Conservation (phyloP, 2,797 vertebrate species). For the Centropyge bicolor region DNA sequence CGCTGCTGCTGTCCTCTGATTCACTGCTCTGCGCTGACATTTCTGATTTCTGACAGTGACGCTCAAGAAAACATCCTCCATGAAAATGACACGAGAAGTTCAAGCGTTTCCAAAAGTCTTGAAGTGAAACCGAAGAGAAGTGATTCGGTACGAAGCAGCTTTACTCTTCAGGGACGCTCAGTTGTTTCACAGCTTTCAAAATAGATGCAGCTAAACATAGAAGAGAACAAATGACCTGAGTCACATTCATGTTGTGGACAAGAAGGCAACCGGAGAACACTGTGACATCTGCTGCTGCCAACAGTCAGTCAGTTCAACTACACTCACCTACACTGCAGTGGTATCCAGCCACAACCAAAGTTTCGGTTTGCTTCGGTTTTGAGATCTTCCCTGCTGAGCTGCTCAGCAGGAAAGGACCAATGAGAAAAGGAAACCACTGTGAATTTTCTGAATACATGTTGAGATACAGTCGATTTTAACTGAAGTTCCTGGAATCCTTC, state of each 20-base stretch:
- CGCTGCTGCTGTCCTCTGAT: constrained; percentile 56
- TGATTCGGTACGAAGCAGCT: background rate
- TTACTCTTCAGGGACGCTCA: constrained; percentile 33
- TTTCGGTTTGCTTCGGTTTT: background rate
- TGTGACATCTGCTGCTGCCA: background rate
- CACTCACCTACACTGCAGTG: background rate
- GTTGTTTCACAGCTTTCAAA: constrained; percentile 77
- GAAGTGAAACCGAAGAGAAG: constrained; percentile 1
- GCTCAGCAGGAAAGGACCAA: too few species aligned
- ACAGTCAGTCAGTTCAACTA: background rate
- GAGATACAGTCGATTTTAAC: too few species aligned
- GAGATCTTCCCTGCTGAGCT: background rate
- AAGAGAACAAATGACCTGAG: constrained; percentile 63
- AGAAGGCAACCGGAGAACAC: constrained; percentile 10
- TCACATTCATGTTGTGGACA: constrained; percentile 51
- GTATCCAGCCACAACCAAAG: too few species aligned
- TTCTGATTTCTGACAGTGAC: background rate
- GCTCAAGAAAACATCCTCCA: background rate
- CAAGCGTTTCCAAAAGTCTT: constrained; percentile 30
- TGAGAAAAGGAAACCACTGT: too few species aligned
- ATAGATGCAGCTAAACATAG: constrained; percentile 81
- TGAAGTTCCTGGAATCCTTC: too few species aligned
- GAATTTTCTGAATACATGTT: too few species aligned
- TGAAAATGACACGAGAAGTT: constrained; percentile 6
- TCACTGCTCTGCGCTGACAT: constrained; percentile 52